Evolutionary conservation across 2,888 invertebrate species (phyloP), one percentile per base, ranked within the genome.

Genomic region (Nipponacmea schrenckii): DNA sequence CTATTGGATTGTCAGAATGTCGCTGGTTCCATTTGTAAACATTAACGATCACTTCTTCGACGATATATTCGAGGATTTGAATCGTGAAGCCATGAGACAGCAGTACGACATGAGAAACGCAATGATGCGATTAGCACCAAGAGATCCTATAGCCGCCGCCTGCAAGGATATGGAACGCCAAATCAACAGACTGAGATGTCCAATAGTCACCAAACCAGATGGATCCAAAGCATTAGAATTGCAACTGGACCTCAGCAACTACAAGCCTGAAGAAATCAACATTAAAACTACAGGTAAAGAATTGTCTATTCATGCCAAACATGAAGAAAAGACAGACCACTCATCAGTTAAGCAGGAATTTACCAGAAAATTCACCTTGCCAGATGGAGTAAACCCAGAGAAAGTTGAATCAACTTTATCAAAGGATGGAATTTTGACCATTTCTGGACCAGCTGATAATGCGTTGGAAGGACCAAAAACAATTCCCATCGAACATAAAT

Each of bases 231-330:
- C 67, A 5, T 68, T 77, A 48, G 50, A 71, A 44, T 45, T 73
- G 26, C 67, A 74, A 45, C 45, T 98, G 90, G 97, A 98, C 89
- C 97, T 98, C 83, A 96, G 96, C 88, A 96, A 97, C 90, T 98
- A 97, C 91, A 94, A 94, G 69, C 91, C 91, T 4, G 98, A 98
- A 90, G 98, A 98, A 92, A 96, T 97, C 89, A 96, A 97, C 88
- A 97, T 98, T 81, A 98, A 98, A 92, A 98, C 97, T 80, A 96
- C 97, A 84, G 97, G 97, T 91, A 97, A 97, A 91, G 96, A 96
- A 92, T 92, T 98, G 56, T 72, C 65, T 39, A 96, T 97, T 68
- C 96, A 97, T 89, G 98, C 98, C 77, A 97, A 97, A 90, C 98
- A 98, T 91, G 97, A 98, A 90, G 98, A 98, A 91, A 97, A 97